These are phyloP conservation scores for Corbicula japonica DNA, from an alignment of 2,888 invertebrate species.

Conservation along the genomic window DNA sequence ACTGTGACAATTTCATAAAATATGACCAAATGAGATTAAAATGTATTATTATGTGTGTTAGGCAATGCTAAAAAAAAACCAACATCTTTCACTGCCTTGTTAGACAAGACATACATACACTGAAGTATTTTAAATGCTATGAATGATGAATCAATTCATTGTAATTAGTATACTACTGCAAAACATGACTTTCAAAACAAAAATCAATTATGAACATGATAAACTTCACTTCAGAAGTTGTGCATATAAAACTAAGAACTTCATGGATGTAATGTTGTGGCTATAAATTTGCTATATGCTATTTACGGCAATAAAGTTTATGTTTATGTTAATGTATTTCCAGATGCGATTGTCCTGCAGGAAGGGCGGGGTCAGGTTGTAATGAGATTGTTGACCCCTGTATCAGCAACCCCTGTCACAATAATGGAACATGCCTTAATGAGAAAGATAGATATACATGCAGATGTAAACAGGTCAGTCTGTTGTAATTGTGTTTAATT, in stretches of 20 bases:
- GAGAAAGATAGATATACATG: conserved; percentile 89
- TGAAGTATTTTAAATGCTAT: too few species aligned
- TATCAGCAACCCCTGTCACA: conserved; percentile 88
- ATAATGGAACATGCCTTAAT: conserved; percentile 89
- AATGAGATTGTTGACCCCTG: conserved; percentile 74
- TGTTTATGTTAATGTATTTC: neutral
- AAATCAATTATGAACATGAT: neutral
- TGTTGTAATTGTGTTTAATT: neutral
- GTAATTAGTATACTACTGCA: too few species aligned
- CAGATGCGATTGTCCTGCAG: conserved; percentile 79
- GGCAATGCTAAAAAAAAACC: too few species aligned
- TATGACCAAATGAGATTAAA: too few species aligned
- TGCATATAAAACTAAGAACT: neutral
- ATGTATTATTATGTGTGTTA: too few species aligned
- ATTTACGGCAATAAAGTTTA: neutral
- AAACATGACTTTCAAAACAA: too few species aligned
- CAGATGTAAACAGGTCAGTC: conserved; percentile 89
- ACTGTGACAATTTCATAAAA: too few species aligned
- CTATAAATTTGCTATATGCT: neutral
- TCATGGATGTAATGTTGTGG: neutral
- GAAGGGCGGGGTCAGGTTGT: conserved; percentile 76
- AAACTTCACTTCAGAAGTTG: neutral
- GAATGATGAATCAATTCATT: too few species aligned
- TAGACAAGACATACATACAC: too few species aligned
- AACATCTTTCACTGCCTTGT: too few species aligned